These are phyloP conservation scores for Callionymus lyra DNA, from an alignment of 2,113 vertebrate genomes.

Conservation along the genomic window DNA sequence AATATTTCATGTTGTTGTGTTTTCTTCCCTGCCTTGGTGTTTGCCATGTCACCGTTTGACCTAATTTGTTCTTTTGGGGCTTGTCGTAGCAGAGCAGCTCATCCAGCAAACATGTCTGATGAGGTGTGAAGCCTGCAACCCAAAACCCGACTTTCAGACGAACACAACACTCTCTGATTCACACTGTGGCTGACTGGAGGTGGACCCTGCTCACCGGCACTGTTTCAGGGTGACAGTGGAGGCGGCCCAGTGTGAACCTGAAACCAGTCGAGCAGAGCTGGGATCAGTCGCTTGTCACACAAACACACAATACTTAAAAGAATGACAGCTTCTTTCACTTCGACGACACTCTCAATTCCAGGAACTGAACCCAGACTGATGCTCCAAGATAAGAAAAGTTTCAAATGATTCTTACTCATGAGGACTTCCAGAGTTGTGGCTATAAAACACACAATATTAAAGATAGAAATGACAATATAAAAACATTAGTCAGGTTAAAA, in stretches of 20 bases:
- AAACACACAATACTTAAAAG: no score
- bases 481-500: no score
- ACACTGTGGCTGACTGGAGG: slow-evolving; percentile 27
- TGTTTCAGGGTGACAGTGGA: slow-evolving; percentile 30
- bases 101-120: slow-evolving; percentile 58
- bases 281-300: slow-evolving; percentile 13
- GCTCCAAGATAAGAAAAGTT: no score
- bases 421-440: no score
- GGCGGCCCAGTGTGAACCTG: slow-evolving; percentile 21
- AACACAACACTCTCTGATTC: slow-evolving; percentile 31
- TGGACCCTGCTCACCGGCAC: slow-evolving; percentile 25
- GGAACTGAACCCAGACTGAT: no score
- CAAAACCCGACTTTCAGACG: slow-evolving; percentile 45
- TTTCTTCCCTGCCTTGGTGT: slow-evolving; percentile 17
- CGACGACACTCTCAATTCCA: background rate
- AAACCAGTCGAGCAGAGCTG: slow-evolving; percentile 24
- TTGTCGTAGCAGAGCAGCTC: slow-evolving; percentile 58
- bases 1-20: slow-evolving; percentile 41
- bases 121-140: slow-evolving; percentile 57
- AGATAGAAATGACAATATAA: no score
- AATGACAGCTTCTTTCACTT: no score
- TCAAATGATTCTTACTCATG: no score
- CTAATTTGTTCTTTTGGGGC: slow-evolving; percentile 61
- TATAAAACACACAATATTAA: no score
- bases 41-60: slow-evolving; percentile 51